Base-by-base conservation (phyloP, 2,888 invertebrate species). In the Pollenia amentaria region DNA sequence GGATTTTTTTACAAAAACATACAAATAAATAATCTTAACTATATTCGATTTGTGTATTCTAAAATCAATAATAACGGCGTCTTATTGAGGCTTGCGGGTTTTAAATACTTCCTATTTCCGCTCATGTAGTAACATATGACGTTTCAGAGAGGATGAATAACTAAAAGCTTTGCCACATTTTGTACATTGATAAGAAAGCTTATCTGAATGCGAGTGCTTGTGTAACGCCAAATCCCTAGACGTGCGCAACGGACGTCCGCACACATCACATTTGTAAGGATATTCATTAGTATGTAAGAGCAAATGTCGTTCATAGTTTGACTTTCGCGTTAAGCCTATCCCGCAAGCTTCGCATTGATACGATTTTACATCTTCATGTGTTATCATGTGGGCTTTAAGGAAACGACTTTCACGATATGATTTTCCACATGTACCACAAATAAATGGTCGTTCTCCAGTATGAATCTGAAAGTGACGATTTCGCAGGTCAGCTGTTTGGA, bases 301-400 rank as follows among this genome's bases (percentile, higher is more conserved):
- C 93, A 93, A 91, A 69, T 93, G 93, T 78, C 93, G 92, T 87
- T 92, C 93, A 79, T 92, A 93, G 60, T 93, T 93, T 0, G 93
- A 93, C 85, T 92, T 93, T 81, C 93, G 93, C 0, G 93, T 93
- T 87, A 93, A 89, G 0, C 93, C 92, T 78, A 93, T 93, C 14
- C 93, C 93, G 73, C 93, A 93, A 11, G 93, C 89, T 14, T 89
- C 90, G 73, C 93, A 93, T 21, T 90, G 88, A 83, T 90, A 93
- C 0, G 93, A 93, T 85, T 92, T 92, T 76, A 92, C 90, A 9
- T 92, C 93, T 2, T 91, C 91, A 77, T 93, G 93, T 0, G 90
- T 90, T 11, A 91, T 85, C 84, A 93, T 89, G 65, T 93, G 93
- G 0, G 90, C 89, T 11, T 92, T 91, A 12, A 93, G 88, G 3